Base-by-base conservation (phyloP, 1,140 invertebrate species). In the Zaprionus ornatus region DNA sequence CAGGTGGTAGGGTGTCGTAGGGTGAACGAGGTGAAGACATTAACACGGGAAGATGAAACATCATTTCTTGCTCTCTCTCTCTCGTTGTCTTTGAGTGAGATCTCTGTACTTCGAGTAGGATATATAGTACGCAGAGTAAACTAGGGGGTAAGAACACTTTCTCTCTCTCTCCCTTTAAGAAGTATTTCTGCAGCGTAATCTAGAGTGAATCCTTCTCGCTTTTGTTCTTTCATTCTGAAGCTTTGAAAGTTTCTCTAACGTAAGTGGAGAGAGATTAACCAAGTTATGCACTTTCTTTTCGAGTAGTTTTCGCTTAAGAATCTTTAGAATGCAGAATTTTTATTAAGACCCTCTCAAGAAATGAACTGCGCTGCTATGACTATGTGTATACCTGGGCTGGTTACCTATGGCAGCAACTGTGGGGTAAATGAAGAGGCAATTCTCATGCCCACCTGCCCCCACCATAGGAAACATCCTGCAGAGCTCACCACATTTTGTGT, bases 231-330 rank as follows among this genome's bases (percentile, higher is more conserved):
- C 10, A 17, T 50, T 50, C 19, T 45, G 7, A 4, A 45, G 40
- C 40, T 50, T 9, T 23, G 12, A 50, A 50, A 50, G 45, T 50
- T 50, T 50, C 13, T 23, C 3, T 23, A 7, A 12, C 10, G 3
- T 12, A 50, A 50, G 45, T 50, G 45, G 45, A 12, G 13, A 42
- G 17, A 61, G 29, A 15, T 52, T 64, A 52, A 35, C 12, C 45
- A 52, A 35, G 61, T 29, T 62, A 62, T 45, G 40, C 40, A 62
- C 25, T 29, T 62, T 17, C 5, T 7, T 17, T 29, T 9, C 12
- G 12, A 50, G 45, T 25, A 21, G n/a, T 37, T 19, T 40, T 40
- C n/a, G 17, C 2, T 40, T 15, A 25, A 52, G 23, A 19, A 50
- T 23, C 45, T 13, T 50, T 50, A 25, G 12, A 15, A 32, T 52